Base-by-base conservation (phyloP, 2,113 vertebrate species). In the Ploceus nigricollis region DNA sequence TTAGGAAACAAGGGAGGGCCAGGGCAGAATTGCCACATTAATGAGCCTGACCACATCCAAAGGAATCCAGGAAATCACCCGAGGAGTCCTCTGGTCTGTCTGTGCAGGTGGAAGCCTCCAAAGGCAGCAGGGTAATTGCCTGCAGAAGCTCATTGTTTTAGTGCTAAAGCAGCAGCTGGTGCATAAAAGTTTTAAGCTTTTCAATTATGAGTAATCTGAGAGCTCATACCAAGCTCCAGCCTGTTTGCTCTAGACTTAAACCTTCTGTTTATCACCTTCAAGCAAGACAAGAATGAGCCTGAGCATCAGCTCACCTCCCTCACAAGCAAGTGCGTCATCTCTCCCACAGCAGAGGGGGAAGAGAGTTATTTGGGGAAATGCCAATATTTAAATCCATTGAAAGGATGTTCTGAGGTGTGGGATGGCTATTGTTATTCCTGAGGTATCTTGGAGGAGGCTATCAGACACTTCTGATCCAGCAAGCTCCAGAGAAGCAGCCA, bases 251-350 rank as follows among this genome's bases (percentile, higher is more conserved):
- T 25, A 44, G 58, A 61, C 66, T 88, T 47, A 58, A 93, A 82
- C 56, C 75, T 88, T 77, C 78, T 95, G 86, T 89, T 97, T 96
- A 63, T 66, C 90, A 70, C 79, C 82, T 88, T n/a, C 18, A 47
- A 33, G 15, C 35, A 40, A 95, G 88, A 6, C 86, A 93, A 75
- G 92, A 86, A 82, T 1, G 64, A 92, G 88, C 86, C 86, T 73
- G 71, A 92, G 76, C 94, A 95, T 76, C 95, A 69, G 53, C 54
- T 94, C 79, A n/a, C 45, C 88, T 91, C 87, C 70, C 75, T 90
- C 88, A 42, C 66, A 24, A 35, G 66, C 37, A 11, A 79, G 37
- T 60, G 78, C 11, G 7, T 95, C 92, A 92, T 63, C 42, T 16
- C 85, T 90, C 88, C 66, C 9, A 6, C 44, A 88, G 18, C 37